Base-by-base conservation (phyloP, 92 coral and sea anemone genomes). In the Nematostella vectensis region DNA sequence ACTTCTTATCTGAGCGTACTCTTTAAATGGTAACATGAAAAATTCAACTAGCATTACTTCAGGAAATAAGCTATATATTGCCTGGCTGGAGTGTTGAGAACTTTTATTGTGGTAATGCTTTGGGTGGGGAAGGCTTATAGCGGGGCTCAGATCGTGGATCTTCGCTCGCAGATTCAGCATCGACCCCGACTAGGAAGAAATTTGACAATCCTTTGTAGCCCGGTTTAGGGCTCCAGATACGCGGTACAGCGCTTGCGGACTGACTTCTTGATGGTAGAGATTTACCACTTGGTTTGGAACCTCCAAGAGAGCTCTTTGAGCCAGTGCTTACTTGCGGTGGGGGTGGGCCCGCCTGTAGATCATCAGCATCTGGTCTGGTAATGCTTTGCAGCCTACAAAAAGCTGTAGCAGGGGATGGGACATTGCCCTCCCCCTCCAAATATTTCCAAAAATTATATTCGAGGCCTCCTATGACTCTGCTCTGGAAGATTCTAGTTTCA, bases 181-280 rank as follows among this genome's bases (percentile, higher is more conserved):
- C 57, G 21, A 91, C 95, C 15, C 95, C 98, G 25, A 77, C 83
- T 11, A 91, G 80, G 48, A 91, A 91, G 62, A 91, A 91, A 30
- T 71, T 70, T 0, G 95, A 71, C 24, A 91, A 59, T 1, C 94
- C 98, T 0, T 81, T 76, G 58, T 81, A 78, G 3, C 69, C 31
- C 2, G 82, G 91, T 28, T 74, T 63, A 2, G 91, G 91, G 48
- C 81, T 85, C 98, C 98, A 91, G 28, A 83, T 80, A 39, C 94
- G 88, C 13, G 38, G 60, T 2, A 38, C 18, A 8, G 13, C 55
- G 6, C 55, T 22, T 15, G 72, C 52, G 40, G 63, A 66, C 43
- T 49, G 43, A 17, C 63, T 29, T 26, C 63, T 48, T 24, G 29
- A 29, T 9, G 63, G 29, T 24, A 58, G 17, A 16, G 33, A 33